Evolutionary conservation across 2,113 vertebrate species (phyloP).

Genomic region (Chaetodon trifascialis): DNA sequence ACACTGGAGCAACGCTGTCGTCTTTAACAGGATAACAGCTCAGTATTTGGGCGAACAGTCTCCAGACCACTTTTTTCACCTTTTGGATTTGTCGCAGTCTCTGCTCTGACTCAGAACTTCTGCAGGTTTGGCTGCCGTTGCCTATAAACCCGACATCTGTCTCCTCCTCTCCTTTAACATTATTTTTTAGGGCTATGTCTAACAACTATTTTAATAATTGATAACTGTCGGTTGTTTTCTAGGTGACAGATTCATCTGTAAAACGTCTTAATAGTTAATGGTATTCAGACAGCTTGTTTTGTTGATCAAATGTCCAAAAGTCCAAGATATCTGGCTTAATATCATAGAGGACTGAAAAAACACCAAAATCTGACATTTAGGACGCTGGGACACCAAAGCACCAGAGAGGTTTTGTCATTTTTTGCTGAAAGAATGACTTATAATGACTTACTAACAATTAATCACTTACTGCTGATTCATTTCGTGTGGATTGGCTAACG

Average conservation of each 20-base stretch:
- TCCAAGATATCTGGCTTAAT: neutral
- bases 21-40: neutral
- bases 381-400: neutral
- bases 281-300: neutral
- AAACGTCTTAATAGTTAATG: too few relatives aligned
- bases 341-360: neutral
- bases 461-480: neutral
- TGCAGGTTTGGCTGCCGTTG: neutral
- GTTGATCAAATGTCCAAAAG: neutral
- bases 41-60: neutral
- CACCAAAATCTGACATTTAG: too few relatives aligned
- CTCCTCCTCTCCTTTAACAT: neutral
- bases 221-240: neutral
- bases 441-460: neutral
- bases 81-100: neutral
- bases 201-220: too few relatives aligned
- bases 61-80: neutral
- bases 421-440: neutral
- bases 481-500: neutral
- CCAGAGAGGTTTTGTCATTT: too few relatives aligned
- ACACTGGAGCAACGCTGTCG: neutral
- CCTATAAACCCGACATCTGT: neutral
- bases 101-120: too few relatives aligned
- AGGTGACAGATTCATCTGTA: too few relatives aligned
- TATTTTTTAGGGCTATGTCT: neutral